phyloP scores from a whole-genome alignment of 2,113 vertebrate genomes.

The Pteropus alecto region DNA sequence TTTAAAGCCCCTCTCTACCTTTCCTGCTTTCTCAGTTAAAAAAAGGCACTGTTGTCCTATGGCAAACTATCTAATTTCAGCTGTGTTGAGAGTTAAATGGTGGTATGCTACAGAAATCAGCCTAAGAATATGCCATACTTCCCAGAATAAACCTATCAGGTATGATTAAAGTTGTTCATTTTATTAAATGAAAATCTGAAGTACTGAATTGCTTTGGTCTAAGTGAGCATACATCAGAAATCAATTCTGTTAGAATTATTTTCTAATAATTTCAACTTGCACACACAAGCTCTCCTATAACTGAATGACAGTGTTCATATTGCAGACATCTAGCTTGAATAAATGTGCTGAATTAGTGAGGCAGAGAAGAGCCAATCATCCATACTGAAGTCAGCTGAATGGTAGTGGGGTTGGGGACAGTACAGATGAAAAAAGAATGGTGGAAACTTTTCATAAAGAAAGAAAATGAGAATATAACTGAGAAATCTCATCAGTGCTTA shows the following conservation, averaged over 20 bases:
- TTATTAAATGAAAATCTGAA: slow-evolving; percentile 40
- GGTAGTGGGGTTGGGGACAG: not conserved
- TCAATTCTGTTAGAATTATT: slow-evolving; percentile 64
- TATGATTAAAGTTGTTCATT: slow-evolving; percentile 31
- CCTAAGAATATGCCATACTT: slow-evolving; percentile 53
- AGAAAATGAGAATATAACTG: slow-evolving; percentile 56
- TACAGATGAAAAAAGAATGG: slow-evolving; percentile 12
- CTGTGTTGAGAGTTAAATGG: not conserved
- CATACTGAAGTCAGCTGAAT: slow-evolving; percentile 22
- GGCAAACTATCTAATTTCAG: slow-evolving; percentile 13
- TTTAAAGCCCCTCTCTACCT: not conserved
- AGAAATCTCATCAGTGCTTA: slow-evolving; percentile 76
- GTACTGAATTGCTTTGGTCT: slow-evolving; percentile 34
- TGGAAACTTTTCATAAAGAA: slow-evolving; percentile 72
- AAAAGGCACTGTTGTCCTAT: not conserved
- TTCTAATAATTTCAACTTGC: slow-evolving; percentile 72
- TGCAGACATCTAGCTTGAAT: slow-evolving; percentile 33
- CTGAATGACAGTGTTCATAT: slow-evolving; percentile 21
- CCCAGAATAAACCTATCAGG: slow-evolving; percentile 48
- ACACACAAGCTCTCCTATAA: slow-evolving; percentile 30
- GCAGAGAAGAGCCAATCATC: slow-evolving; percentile 68
- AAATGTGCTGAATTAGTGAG: slow-evolving; percentile 62
- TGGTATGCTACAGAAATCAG: not conserved
- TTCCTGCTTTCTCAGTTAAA: not conserved
- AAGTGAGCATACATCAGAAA: slow-evolving; percentile 44